A percentile compares a stretch with the other conserved stretches of the same genome.
These are phyloP conservation scores for Accipiter virgatus DNA, from an alignment of 2,113 vertebrate genomes.

Conservation along the genomic window DNA sequence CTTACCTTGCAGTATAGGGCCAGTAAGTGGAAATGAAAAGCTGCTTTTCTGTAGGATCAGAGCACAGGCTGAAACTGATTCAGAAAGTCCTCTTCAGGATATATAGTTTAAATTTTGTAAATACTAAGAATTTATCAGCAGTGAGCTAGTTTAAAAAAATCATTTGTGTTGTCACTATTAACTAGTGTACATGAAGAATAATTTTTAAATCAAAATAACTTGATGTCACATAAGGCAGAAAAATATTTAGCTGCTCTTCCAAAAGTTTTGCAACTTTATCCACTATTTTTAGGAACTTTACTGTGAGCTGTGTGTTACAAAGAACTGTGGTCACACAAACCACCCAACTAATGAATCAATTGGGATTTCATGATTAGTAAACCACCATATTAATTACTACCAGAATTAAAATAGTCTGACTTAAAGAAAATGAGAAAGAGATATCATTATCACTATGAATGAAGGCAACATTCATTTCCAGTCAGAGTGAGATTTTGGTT, in stretches of 20 bases:
- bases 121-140: background rate
- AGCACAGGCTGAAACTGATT: background rate
- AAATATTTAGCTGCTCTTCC: background rate
- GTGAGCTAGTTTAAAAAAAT: background rate
- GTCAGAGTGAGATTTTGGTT: background rate
- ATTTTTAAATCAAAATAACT: background rate
- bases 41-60: background rate
- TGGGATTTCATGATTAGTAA: background rate
- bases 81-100: background rate
- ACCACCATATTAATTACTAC: background rate
- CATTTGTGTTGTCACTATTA: background rate
- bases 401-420: background rate
- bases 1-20: background rate
- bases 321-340: background rate
- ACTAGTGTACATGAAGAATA: background rate
- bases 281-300: background rate
- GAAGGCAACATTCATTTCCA: background rate
- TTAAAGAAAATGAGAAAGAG: background rate
- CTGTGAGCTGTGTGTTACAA: background rate
- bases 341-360: background rate
- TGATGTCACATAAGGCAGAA: background rate
- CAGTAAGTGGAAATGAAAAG: background rate
- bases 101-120: background rate
- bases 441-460: background rate
- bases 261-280: background rate